Base-by-base conservation (phyloP, 2,888 invertebrate species). In the Pherbina coryleti region DNA sequence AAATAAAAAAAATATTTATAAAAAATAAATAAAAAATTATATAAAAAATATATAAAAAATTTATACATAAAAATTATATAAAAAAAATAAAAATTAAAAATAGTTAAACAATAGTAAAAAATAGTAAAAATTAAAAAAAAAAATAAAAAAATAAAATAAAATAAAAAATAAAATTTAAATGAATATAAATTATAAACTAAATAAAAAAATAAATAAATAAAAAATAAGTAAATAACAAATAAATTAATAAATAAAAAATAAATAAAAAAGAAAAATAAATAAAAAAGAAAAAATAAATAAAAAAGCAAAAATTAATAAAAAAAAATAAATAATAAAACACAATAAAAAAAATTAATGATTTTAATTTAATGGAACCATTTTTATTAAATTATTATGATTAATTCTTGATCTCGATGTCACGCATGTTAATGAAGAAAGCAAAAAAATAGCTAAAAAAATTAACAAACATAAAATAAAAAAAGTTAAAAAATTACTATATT, bases 101-200 rank as follows among this genome's bases (percentile, higher is more conserved):
- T 5, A 53, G 17, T 5, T n/a, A 14, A 53, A 17, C 17, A 14
- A 14, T 31, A 3, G 31, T 31, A 31, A 31, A 31, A 31, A 31
- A 31, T 31, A 31, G 3, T 31, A 69, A 67, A 74, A 72, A 14
- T 76, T 77, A 77, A 69, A 73, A 34, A 74, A 60, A 31, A 31
- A 75, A 53, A 62, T 55, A 51, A 69, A 60, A 37, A 51, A 17
- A 5, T 5, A 51, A 5, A 51, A 51, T 14, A 17, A 14, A 17
- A 51, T 51, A 51, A 51, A 51, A 17, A n/a, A 51, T 17, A 14
- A 3, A 14, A 14, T n/a, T n/a, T n/a, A n/a, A 51, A 51, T n/a
- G 7, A n/a, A 5, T 17, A 17, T 5, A 53, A 53, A 53, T 53
- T 5, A 4, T 53, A 53, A 53, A n/a, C n/a, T n/a, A n/a, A n/a